Percentiles rank a stretch among this genome's conserved stretches.
phyloP scores from a whole-genome alignment of 2,888 invertebrate genomes.

The Aelia acuminata region DNA sequence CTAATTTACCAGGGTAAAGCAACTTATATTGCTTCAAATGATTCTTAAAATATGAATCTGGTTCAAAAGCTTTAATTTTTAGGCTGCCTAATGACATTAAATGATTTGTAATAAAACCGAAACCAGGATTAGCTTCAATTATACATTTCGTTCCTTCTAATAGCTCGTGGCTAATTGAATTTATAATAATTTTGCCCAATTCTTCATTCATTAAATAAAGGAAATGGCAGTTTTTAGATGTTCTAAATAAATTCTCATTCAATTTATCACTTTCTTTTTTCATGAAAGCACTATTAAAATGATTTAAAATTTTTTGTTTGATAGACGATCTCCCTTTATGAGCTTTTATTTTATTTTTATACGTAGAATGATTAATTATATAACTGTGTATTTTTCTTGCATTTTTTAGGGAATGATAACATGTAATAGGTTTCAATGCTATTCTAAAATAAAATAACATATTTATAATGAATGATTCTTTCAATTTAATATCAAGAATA shows the following conservation, averaged over 20 bases:
- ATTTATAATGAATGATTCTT: not conserved
- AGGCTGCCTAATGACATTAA: slow-evolving; percentile 45
- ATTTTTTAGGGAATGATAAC: not conserved
- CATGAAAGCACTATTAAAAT: not conserved
- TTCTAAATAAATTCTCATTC: not conserved
- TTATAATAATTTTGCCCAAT: slow-evolving; percentile 54
- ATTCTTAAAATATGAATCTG: slow-evolving; percentile 55
- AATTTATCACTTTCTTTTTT: slow-evolving; percentile 24
- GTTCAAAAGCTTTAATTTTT: slow-evolving; percentile 61
- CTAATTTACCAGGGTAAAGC: slow-evolving; percentile 47
- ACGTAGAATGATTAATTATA: not conserved
- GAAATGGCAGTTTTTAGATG: not conserved
- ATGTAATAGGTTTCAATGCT: not conserved
- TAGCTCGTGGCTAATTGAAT: slow-evolving; percentile 49
- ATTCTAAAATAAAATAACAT: slow-evolving; percentile 2
- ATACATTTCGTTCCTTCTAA: slow-evolving; percentile 30
- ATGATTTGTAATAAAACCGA: slow-evolving; percentile 59
- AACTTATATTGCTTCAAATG: slow-evolving; percentile 1
- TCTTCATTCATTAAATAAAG: slow-evolving; percentile 61
- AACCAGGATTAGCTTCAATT: slow-evolving; percentile 63
- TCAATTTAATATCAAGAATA: not conserved
- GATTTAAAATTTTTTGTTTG: not conserved
- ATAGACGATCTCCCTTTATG: not conserved
- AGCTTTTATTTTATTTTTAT: not conserved
- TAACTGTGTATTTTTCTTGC: not conserved